These are phyloP conservation scores for Luperina nickerlii DNA, from an alignment of 2,888 invertebrate species.

Conservation along the genomic window DNA sequence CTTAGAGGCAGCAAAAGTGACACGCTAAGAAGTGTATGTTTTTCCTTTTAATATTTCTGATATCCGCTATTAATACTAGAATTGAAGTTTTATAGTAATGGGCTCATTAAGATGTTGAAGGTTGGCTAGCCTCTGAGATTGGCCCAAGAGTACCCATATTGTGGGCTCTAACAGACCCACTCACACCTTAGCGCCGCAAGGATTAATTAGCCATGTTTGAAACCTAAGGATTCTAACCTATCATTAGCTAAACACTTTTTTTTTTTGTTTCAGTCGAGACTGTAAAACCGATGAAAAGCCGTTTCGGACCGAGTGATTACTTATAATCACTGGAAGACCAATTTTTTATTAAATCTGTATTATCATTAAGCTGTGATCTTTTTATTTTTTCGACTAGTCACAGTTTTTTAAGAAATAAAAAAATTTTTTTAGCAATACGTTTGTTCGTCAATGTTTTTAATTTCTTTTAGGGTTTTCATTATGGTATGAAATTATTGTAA, in stretches of 20 bases:
- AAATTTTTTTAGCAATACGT: too few relatives aligned
- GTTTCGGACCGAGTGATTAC: neutral
- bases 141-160: neutral
- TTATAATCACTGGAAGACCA: neutral
- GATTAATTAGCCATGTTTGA: neutral
- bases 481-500: too few relatives aligned
- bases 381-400: slow-evolving; percentile 22
- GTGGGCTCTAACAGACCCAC: neutral
- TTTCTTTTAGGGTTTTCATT: neutral
- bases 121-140: neutral
- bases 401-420: neutral
- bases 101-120: neutral
- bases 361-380: slow-evolving; percentile 40
- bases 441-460: neutral
- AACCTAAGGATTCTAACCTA: neutral
- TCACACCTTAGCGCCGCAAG: too few relatives aligned
- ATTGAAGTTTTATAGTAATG: neutral
- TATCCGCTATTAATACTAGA: neutral
- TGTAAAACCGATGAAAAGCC: slow-evolving; percentile 72
- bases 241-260: slow-evolving; percentile 2
- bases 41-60: neutral
- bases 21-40: neutral
- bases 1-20: neutral
- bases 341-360: slow-evolving; percentile 29
- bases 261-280: slow-evolving; percentile 81